Evolutionary conservation across 1,140 invertebrate species (phyloP).

Genomic region (Drosophila guanche): DNA sequence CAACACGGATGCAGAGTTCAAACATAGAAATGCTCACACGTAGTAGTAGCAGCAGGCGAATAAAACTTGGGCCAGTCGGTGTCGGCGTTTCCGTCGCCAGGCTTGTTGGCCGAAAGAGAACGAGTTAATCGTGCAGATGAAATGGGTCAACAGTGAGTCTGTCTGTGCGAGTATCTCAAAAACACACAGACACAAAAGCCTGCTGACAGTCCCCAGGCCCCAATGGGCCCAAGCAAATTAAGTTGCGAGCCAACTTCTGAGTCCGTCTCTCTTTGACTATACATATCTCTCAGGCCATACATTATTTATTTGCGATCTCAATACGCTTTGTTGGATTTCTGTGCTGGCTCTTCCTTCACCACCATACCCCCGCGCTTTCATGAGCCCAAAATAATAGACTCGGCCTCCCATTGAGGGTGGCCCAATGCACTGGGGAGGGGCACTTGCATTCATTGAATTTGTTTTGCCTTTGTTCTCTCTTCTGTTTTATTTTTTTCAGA

Average conservation of each 20-base stretch:
- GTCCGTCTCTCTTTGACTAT: neutral
- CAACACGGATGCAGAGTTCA: conserved; percentile 33
- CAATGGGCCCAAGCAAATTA: conserved; percentile 46
- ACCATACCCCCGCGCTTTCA: neutral
- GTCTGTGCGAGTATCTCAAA: conserved; percentile 16
- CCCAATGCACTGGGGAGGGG: neutral
- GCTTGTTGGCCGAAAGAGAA: conserved; percentile 35
- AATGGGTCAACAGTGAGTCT: conserved; percentile 64
- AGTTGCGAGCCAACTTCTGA: conserved; percentile 30
- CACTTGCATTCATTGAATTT: conserved; percentile 12
- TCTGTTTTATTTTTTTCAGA: conserved; percentile 19
- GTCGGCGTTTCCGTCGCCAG: neutral
- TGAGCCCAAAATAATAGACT: conserved; percentile 1
- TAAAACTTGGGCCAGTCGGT: conserved; percentile 17
- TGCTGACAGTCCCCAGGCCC: conserved; percentile 8
- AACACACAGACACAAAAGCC: conserved; percentile 26
- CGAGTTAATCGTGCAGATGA: conserved; percentile 62
- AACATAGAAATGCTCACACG: conserved; percentile 15
- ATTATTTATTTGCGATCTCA: conserved; percentile 42
- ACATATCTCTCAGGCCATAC: conserved; percentile 6
- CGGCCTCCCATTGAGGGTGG: conserved; percentile 16
- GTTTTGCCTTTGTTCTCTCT: neutral
- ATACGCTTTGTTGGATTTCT: conserved; percentile 47
- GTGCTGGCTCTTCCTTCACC: neutral
- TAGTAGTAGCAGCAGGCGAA: neutral